Conservation (phyloP, 2,797 vertebrate species). For the Phataginus tricuspis region DNA sequence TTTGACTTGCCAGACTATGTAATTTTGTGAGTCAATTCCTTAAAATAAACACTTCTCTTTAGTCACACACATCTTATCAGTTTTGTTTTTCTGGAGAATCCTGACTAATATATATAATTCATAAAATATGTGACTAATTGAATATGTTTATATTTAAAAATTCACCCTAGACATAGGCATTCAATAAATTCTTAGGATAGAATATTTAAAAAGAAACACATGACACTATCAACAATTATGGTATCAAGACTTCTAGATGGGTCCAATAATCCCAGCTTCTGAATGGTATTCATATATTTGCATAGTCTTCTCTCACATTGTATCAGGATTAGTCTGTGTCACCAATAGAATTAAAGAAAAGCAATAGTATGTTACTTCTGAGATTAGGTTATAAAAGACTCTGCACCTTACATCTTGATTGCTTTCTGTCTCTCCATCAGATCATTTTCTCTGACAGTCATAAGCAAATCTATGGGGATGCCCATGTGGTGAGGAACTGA, state of each 20-base stretch:
- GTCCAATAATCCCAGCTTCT: not conserved
- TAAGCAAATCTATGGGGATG: not conserved
- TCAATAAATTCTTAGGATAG: not conserved
- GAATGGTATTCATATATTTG: not conserved
- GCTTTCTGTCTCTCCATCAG: not conserved
- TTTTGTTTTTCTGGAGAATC: not conserved
- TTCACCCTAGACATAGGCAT: not conserved
- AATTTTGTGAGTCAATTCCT: not conserved
- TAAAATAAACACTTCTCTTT: not conserved
- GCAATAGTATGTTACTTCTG: not conserved
- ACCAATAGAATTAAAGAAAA: not conserved
- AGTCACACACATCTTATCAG: not conserved
- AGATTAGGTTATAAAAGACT: not conserved
- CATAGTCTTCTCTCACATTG: not conserved
- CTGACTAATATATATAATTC: not conserved
- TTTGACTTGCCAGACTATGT: not conserved
- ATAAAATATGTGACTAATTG: not conserved
- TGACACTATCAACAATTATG: not conserved
- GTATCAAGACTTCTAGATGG: not conserved
- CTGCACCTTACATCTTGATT: not conserved
- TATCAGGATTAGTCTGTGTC: not conserved
- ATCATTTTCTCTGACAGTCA: not conserved
- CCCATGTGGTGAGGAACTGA: not conserved
- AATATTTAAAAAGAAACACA: not conserved
- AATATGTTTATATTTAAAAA: not conserved